A percentile compares a stretch with the other conserved stretches of the same genome.
Conservation (phyloP, 2,113 vertebrate genomes). For the Acanthisitta chloris region DNA sequence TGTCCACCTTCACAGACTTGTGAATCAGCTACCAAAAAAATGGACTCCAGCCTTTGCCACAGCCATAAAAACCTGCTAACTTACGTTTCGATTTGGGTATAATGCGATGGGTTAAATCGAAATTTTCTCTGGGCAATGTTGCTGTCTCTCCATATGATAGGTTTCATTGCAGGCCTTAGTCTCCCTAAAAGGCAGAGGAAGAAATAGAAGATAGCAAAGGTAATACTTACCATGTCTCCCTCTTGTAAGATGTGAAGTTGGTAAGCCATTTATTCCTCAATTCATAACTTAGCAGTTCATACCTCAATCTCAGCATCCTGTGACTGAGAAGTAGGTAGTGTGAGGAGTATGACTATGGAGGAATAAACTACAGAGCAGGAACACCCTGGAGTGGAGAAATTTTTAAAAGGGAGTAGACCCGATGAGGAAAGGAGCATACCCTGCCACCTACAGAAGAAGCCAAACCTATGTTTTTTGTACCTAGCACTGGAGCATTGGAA, state of each 20-base stretch:
- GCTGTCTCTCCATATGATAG: background rate
- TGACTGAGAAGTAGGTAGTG: background rate
- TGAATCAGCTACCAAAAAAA: background rate
- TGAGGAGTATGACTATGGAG: background rate
- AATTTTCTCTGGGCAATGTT: background rate
- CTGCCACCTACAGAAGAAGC: background rate
- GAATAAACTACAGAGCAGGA: background rate
- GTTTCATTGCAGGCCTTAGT: background rate
- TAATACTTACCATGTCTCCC: background rate
- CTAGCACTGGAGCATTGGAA: background rate
- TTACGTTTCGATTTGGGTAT: background rate
- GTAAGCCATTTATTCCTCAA: background rate
- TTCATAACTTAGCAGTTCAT: background rate
- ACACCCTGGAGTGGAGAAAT: background rate
- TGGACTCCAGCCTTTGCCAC: background rate
- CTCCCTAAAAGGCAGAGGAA: background rate
- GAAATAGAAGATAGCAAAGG: background rate
- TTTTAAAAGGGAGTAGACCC: background rate
- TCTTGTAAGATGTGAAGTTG: background rate
- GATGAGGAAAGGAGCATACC: background rate
- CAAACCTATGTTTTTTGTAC: rapidly evolving
- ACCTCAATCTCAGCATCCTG: background rate
- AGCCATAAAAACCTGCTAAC: background rate
- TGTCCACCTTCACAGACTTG: background rate
- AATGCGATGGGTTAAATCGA: background rate